These are phyloP conservation scores for Ormyrus thymus DNA, from an alignment of 2,888 invertebrate species.

Conservation along the genomic window DNA sequence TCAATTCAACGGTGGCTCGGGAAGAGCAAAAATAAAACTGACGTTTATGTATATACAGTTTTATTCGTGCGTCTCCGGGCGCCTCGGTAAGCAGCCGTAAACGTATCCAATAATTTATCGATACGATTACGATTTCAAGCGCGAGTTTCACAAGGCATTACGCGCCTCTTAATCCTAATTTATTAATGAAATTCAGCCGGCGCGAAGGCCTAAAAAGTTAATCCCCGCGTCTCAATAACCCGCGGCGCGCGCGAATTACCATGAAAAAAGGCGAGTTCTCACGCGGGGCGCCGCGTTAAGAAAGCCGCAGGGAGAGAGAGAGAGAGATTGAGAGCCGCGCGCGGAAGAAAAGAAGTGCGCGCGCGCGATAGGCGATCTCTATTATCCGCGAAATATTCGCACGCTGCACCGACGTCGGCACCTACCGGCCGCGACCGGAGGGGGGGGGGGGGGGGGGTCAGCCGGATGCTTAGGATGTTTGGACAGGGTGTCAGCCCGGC, in stretches of 20 bases:
- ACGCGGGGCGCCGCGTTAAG: conserved; percentile 6
- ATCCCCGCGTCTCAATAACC: conserved; percentile 21
- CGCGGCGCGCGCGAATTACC: conserved; percentile 7
- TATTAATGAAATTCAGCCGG: conserved; percentile 49
- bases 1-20: conserved; percentile 33
- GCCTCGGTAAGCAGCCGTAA: conserved; percentile 7
- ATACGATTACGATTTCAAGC: conserved; percentile 14
- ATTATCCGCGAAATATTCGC: conserved; percentile 44
- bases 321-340: neutral
- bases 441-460: conserved; percentile 35
- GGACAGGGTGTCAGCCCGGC: conserved; percentile 67
- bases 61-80: conserved; percentile 4
- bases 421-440: conserved; percentile 54
- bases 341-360: too few relatives aligned
- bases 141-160: conserved; percentile 2
- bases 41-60: conserved; percentile 34
- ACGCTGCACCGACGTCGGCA: conserved; percentile 18
- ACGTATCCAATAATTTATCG: conserved; percentile 41
- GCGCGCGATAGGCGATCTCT: conserved; percentile 19
- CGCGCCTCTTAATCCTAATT: conserved; percentile 40
- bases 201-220: conserved; percentile 44
- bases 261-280: conserved; percentile 44
- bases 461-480: conserved; percentile 68
- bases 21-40: neutral
- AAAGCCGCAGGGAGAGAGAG: neutral